Conservation (phyloP, 2,888 invertebrate species). For the Desoria tigrina region DNA sequence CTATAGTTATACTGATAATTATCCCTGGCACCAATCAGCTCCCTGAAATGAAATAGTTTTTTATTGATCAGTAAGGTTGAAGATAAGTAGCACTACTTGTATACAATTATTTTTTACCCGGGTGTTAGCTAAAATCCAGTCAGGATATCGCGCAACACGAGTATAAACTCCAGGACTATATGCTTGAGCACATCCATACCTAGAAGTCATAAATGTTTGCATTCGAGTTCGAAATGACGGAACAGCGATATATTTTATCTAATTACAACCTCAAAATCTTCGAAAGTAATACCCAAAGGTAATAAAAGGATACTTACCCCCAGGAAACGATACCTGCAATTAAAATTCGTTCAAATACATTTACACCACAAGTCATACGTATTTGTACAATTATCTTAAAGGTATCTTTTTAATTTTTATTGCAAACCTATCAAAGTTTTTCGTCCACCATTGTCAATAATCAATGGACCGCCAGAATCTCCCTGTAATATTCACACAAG, state of each 20-base stretch:
- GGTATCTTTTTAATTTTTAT: background rate
- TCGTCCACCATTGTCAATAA: slow-evolving; percentile 50
- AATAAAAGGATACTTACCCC: too few species aligned
- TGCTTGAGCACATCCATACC: slow-evolving; percentile 41
- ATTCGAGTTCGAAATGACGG: background rate
- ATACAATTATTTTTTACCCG: slow-evolving; percentile 21
- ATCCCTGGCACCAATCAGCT: slow-evolving; percentile 43
- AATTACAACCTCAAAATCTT: too few species aligned
- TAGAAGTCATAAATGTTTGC: slow-evolving; percentile 8
- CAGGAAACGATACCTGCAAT: slow-evolving; percentile 32
- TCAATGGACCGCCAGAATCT: slow-evolving; percentile 39
- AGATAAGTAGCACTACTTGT: background rate
- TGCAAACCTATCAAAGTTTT: slow-evolving; percentile 42
- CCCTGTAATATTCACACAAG: slow-evolving; percentile 15
- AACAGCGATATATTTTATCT: too few species aligned
- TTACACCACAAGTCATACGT: background rate
- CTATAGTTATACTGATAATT: too few species aligned
- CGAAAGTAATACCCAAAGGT: background rate
- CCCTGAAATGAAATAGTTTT: too few species aligned
- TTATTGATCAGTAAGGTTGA: too few species aligned
- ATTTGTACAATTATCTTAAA: background rate
- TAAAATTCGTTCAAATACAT: background rate
- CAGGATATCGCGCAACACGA: slow-evolving; percentile 36
- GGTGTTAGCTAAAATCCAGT: slow-evolving; percentile 37
- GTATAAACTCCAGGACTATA: slow-evolving; percentile 42